A percentile compares a stretch with the other conserved stretches of the same genome.
Evolutionary conservation across 2,888 invertebrate genomes (phyloP).

Genomic region (Euproctis similis): DNA sequence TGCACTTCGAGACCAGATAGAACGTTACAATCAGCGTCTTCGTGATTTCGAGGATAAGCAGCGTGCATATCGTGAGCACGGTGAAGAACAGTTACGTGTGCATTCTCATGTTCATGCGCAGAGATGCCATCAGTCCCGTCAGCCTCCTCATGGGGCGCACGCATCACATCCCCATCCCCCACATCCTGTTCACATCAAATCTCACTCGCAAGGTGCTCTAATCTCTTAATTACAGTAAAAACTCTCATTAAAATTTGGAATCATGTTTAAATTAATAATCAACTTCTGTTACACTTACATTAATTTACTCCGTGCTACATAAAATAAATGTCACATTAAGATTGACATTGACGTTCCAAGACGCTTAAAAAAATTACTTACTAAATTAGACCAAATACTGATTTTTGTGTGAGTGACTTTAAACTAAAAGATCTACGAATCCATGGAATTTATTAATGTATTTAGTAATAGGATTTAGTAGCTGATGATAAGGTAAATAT

Average conservation of each 20-base stretch:
- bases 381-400: too few species aligned
- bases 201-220: constrained; percentile 69
- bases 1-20: constrained; percentile 91
- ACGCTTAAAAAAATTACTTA: too few species aligned
- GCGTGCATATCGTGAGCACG: constrained; percentile 84
- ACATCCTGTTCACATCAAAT: constrained; percentile 68
- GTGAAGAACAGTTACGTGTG: constrained; percentile 82
- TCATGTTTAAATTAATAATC: background rate
- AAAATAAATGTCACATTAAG: too few species aligned
- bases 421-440: too few species aligned
- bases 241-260: too few species aligned
- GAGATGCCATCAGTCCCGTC: constrained; percentile 74
- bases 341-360: too few species aligned
- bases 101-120: constrained; percentile 62
- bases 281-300: too few species aligned
- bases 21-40: constrained; percentile 91
- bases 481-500: too few species aligned
- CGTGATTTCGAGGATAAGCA: constrained; percentile 84
- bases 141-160: constrained; percentile 75
- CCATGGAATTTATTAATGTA: too few species aligned
- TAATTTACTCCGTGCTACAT: too few species aligned
- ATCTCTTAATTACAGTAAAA: constrained; percentile 44
- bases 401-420: too few species aligned
- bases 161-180: constrained; percentile 60
- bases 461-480: too few species aligned